Evolutionary conservation across 1,140 invertebrate species (phyloP).

Genomic region (Lanistes nyassanus): DNA sequence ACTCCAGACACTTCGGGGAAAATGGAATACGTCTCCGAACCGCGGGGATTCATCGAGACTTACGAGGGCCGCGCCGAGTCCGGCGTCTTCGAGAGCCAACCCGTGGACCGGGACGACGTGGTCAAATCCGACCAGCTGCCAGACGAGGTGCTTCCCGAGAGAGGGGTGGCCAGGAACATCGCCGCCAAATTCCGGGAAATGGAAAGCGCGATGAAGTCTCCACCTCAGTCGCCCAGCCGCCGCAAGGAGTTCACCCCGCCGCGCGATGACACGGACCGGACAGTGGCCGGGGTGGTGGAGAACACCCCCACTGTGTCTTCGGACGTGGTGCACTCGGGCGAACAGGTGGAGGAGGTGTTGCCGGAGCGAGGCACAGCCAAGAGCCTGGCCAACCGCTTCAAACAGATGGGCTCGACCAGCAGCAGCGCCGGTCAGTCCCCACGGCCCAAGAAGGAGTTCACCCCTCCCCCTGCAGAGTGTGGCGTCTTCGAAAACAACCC

Average conservation of each 20-base stretch:
- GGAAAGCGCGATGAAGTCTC: slow-evolving; percentile 39
- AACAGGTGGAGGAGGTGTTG: slow-evolving; percentile 43
- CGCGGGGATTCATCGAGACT: slow-evolving; percentile 38
- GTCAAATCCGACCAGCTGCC: slow-evolving; percentile 43
- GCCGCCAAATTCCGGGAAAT: slow-evolving; percentile 54
- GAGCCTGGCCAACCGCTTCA: slow-evolving; percentile 52
- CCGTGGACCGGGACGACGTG: slow-evolving; percentile 42
- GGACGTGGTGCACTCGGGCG: slow-evolving; percentile 47
- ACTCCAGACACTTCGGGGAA: slow-evolving; percentile 36
- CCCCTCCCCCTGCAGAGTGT: slow-evolving; percentile 43
- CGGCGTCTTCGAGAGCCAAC: slow-evolving; percentile 58
- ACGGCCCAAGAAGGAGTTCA: slow-evolving; percentile 46
- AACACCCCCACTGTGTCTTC: slow-evolving; percentile 44
- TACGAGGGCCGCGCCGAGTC: slow-evolving; percentile 50
- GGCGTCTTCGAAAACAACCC: slow-evolving; percentile 56
- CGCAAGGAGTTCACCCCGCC: slow-evolving; percentile 54
- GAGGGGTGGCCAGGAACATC: slow-evolving; percentile 56
- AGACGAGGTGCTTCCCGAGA: slow-evolving; percentile 53
- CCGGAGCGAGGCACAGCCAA: slow-evolving; percentile 55
- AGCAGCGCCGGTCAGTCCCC: slow-evolving; percentile 30
- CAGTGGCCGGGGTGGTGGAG: slow-evolving; percentile 49
- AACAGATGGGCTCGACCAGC: slow-evolving; percentile 43
- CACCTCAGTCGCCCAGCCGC: slow-evolving; percentile 32
- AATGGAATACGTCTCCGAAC: slow-evolving; percentile 57
- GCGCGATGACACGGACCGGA: slow-evolving; percentile 37